These are phyloP conservation scores for Chrysocyon brachyurus DNA, from an alignment of 2,797 vertebrate species.

Conservation along the genomic window DNA sequence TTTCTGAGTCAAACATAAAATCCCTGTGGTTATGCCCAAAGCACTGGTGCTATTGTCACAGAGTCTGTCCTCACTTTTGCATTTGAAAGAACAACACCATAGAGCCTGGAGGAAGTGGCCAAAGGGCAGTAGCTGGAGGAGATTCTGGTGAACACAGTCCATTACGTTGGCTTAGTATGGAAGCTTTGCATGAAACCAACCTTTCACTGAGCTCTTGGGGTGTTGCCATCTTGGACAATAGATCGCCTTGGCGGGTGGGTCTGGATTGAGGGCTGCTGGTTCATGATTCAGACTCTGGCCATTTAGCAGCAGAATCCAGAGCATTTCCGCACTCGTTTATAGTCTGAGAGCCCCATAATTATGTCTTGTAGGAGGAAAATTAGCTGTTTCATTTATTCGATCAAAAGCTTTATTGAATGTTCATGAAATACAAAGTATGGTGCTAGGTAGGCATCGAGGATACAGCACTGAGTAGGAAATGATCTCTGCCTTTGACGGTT, in stretches of 20 bases:
- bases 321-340: not conserved
- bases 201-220: not conserved
- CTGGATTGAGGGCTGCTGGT: not conserved
- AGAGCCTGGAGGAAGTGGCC: slow-evolving; percentile 53
- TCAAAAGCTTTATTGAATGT: not conserved
- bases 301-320: not conserved
- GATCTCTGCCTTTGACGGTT: not conserved
- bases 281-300: not conserved
- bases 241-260: not conserved
- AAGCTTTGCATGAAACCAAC: not conserved
- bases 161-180: not conserved
- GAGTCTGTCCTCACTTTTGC: not conserved
- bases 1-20: not conserved
- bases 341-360: not conserved
- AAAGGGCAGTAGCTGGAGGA: not conserved
- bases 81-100: not conserved
- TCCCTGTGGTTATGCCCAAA: not conserved
- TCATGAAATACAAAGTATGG: not conserved
- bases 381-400: not conserved
- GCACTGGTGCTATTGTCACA: not conserved
- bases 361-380: not conserved
- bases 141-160: not conserved
- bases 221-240: not conserved
- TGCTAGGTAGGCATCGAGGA: accelerated
- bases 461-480: not conserved